Base-by-base conservation (phyloP, 2,113 vertebrate genomes). In the Lathamus discolor region DNA sequence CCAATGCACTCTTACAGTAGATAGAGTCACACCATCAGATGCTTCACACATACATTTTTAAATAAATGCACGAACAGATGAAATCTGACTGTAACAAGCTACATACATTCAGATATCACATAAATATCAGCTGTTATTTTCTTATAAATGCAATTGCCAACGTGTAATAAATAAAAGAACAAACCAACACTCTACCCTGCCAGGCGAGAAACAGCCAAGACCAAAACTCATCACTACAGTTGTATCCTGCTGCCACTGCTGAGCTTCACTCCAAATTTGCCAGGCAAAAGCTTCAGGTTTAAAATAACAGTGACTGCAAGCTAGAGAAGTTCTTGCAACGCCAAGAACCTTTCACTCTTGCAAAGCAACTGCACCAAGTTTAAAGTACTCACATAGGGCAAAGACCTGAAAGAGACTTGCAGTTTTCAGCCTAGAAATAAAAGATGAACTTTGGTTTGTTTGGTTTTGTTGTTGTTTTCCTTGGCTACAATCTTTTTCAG, bases 41-140 rank as follows among this genome's bases (percentile, higher is more conserved):
- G 75, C 79, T 48, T 94, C 87, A 74, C 84, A 90, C 43, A 59
- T 33, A 27, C 12, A 24, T 46, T 77, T 90, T 90, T 20, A 90
- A 82, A 83, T 57, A 90, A 93, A 86, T 43, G 27, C 49, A 90
- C 62, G 92, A 94, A 86, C 93, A 93, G 76, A 95, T 75, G 74
- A 95, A 95, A 92, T 87, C 49, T 87, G 88, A 81, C 80, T 96
- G 81, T 52, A 92, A 78, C 57, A 92, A 92, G 88, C 75, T 51
- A 86, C 55, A 51, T 92, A 59, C 67, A 93, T 63, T 83, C 69
- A 90, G 73, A 83, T 90, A 94, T 9, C 78, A 87, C 77, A 81
- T 88, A 96, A 95, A 96, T 93, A 96, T 86, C 93, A 96, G 90
- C 90, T 95, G 92, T 95, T 96, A 94, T 96, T 96, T 96, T 93